phyloP scores from a whole-genome alignment of 2,888 invertebrate species.

The Spodoptera picta region DNA sequence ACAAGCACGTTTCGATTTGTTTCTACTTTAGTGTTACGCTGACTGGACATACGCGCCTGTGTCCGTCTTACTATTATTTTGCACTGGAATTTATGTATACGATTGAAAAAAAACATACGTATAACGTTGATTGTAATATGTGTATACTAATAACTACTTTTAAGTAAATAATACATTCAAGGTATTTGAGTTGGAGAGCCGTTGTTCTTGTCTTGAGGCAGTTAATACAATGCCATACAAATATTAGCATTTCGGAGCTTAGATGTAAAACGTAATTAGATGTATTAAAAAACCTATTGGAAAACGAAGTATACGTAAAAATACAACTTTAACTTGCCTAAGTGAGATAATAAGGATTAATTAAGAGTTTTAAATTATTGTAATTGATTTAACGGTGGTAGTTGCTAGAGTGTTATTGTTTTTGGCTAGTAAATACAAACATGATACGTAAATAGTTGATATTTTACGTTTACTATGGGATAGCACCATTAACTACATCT shows the following conservation, averaged over 20 bases:
- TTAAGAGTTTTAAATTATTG: conserved; percentile 87
- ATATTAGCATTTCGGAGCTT: conserved; percentile 80
- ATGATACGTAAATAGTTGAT: conserved; percentile 80
- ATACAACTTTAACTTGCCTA: conserved; percentile 89
- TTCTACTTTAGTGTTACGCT: conserved; percentile 63
- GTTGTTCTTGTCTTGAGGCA: conserved; percentile 63
- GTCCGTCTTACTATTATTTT: conserved; percentile 78
- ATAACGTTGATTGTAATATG: conserved; percentile 88
- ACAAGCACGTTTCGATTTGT: conserved; percentile 53
- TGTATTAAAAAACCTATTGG: conserved; percentile 82
- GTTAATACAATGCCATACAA: conserved; percentile 58
- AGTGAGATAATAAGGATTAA: conserved; percentile 87
- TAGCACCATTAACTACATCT: conserved; percentile 75
- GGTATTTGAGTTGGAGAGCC: conserved; percentile 66
- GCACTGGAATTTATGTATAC: conserved; percentile 88
- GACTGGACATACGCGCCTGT: conserved; percentile 77
- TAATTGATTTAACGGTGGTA: conserved; percentile 85
- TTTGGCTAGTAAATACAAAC: conserved; percentile 82
- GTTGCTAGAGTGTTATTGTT: conserved; percentile 84
- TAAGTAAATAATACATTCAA: conserved; percentile 76
- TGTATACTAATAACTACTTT: conserved; percentile 85
- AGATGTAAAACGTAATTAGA: conserved; percentile 82
- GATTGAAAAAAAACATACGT: conserved; percentile 87
- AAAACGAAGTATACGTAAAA: conserved; percentile 89
- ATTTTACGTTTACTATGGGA: conserved; percentile 74